These are phyloP conservation scores for Oegoconia quadripuncta DNA, from an alignment of 2,888 invertebrate genomes.

Conservation along the genomic window DNA sequence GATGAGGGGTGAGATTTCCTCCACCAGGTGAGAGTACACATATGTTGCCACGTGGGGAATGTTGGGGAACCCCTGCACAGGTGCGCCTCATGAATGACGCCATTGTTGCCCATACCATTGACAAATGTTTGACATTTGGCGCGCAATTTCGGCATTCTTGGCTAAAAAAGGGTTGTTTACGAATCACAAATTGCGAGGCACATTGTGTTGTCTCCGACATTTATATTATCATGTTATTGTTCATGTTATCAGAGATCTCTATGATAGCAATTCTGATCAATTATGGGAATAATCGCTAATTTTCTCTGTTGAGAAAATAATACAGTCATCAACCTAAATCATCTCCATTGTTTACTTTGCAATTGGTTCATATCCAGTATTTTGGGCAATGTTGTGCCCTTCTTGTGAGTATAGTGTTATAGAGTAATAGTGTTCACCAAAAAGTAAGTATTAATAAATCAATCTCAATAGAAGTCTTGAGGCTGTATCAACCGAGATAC, in stretches of 20 bases:
- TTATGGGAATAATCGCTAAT: no score
- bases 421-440: no score
- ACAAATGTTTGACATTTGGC: constrained; percentile 64
- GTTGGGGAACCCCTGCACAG: constrained; percentile 55
- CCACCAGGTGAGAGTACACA: constrained; percentile 65
- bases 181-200: constrained; percentile 28
- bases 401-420: no score
- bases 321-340: no score
- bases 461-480: no score
- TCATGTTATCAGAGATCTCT: not conserved
- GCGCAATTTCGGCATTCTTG: constrained; percentile 59
- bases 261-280: no score
- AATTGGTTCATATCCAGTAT: no score
- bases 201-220: not conserved
- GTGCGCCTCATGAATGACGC: constrained; percentile 61
- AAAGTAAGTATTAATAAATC: no score
- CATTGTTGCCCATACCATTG: constrained; percentile 66
- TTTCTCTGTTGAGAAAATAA: no score
- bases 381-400: no score
- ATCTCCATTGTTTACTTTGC: no score
- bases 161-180: constrained; percentile 54
- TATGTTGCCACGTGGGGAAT: constrained; percentile 62
- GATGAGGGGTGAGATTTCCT: constrained; percentile 66
- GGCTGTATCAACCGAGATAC: no score
- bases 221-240: not conserved